Conservation (phyloP, 2,797 vertebrate genomes). For the Pempheris klunzingeri region DNA sequence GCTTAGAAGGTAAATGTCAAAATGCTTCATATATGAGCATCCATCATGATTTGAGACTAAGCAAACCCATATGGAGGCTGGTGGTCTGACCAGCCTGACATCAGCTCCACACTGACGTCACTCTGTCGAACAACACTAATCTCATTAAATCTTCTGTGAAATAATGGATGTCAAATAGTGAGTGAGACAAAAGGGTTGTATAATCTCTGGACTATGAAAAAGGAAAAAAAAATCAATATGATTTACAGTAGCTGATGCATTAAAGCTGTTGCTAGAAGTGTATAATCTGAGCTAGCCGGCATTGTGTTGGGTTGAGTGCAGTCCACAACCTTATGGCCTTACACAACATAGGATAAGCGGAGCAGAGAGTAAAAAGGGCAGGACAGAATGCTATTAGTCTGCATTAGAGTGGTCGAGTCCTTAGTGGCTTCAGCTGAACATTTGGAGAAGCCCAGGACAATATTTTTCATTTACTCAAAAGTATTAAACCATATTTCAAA, state of each 20-base stretch:
- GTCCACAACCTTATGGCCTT: background rate
- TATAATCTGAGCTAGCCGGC: slow-evolving; percentile 34
- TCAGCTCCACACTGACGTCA: slow-evolving; percentile 25
- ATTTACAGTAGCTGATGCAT: slow-evolving; percentile 36
- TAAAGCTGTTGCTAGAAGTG: slow-evolving; percentile 20
- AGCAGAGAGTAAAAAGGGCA: background rate
- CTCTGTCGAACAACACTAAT: slow-evolving; percentile 25
- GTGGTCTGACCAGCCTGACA: background rate
- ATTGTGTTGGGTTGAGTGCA: slow-evolving; percentile 32
- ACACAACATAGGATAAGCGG: background rate
- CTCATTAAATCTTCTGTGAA: slow-evolving; percentile 46
- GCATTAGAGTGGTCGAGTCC: background rate
- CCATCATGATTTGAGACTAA: slow-evolving; percentile 47
- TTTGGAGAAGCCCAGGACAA: background rate
- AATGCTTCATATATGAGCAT: slow-evolving; percentile 44
- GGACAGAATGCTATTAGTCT: background rate
- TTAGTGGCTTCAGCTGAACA: background rate
- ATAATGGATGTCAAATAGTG: slow-evolving; percentile 6
- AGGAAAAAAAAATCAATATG: slow-evolving; percentile 23
- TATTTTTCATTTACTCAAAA: background rate
- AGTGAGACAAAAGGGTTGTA: slow-evolving; percentile 37
- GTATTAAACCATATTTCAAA: background rate
- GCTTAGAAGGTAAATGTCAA: slow-evolving; percentile 25
- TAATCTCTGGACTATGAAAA: slow-evolving; percentile 37
- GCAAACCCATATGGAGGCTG: slow-evolving; percentile 2